Evolutionary conservation across 2,888 invertebrate genomes (phyloP).

Genomic region (Caenorhabditis afra): DNA sequence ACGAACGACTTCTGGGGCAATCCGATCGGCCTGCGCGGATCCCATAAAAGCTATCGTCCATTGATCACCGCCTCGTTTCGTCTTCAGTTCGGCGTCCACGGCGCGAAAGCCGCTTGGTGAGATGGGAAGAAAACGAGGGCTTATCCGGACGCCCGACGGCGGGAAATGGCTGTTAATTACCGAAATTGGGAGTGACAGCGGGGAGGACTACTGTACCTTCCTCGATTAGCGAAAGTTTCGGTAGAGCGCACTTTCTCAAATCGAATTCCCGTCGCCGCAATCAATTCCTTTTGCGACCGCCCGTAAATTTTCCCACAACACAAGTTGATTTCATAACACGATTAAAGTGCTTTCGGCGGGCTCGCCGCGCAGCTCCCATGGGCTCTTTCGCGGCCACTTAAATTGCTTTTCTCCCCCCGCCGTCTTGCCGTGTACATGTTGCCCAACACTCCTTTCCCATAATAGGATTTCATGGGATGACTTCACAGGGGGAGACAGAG

Average conservation of each 20-base stretch:
- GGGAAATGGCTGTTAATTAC: slow-evolving; percentile 22
- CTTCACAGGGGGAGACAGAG: too few relatives aligned
- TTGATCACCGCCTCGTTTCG: slow-evolving; percentile 92
- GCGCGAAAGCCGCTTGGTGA: slow-evolving; percentile 68
- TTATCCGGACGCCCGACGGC: slow-evolving; percentile 1
- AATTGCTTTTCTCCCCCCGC: slow-evolving; percentile 35
- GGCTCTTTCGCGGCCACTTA: slow-evolving; percentile 12
- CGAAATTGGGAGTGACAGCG: background rate
- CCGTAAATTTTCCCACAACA: slow-evolving; percentile 12
- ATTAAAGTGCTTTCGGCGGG: slow-evolving; percentile 30
- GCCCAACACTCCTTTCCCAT: background rate
- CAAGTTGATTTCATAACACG: slow-evolving; percentile 46
- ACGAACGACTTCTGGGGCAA: slow-evolving; percentile 99
- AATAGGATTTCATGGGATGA: slow-evolving; percentile 28
- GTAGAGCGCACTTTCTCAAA: too few relatives aligned
- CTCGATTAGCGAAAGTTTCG: too few relatives aligned
- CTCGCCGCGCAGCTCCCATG: background rate
- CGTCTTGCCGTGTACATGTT: slow-evolving; percentile 2
- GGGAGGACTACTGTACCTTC: background rate
- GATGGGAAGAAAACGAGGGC: slow-evolving; percentile 1
- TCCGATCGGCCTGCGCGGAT: slow-evolving; percentile 91
- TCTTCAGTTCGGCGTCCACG: slow-evolving; percentile 87
- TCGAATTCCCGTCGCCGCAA: background rate
- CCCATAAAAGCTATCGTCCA: slow-evolving; percentile 97
- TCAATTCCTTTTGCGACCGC: slow-evolving; percentile 4